These are phyloP conservation scores for Macroramphosus scolopax DNA, from an alignment of 2,797 vertebrate genomes.

Conservation along the genomic window DNA sequence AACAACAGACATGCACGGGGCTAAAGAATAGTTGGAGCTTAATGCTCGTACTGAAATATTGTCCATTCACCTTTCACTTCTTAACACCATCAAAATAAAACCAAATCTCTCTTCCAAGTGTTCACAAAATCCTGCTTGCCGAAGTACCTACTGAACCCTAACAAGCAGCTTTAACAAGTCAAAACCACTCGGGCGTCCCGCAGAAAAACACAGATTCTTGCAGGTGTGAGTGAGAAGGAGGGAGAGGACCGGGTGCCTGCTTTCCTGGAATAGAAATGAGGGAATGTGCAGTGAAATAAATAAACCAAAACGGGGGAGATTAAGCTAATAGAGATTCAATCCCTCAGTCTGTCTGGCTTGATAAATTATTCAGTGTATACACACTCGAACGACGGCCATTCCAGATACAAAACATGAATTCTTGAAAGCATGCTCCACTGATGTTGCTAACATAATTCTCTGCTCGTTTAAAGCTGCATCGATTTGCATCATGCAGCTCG, in stretches of 20 bases:
- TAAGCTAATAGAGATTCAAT: conserved; percentile 83
- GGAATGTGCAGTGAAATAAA: conserved; percentile 74
- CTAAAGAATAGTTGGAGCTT: conserved; percentile 13
- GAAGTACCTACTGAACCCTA: conserved; percentile 49
- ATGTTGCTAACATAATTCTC: conserved; percentile 77
- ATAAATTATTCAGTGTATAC: conserved; percentile 83
- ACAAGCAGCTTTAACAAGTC: conserved; percentile 63
- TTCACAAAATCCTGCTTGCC: conserved; percentile 52
- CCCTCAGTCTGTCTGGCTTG: conserved; percentile 75
- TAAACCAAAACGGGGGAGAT: conserved; percentile 79
- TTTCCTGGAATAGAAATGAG: conserved; percentile 68
- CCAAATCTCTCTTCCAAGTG: conserved; percentile 44
- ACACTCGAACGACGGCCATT: conserved; percentile 72
- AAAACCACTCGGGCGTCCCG: conserved; percentile 55
- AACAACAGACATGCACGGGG: conserved; percentile 12
- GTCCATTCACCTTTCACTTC: conserved; percentile 49
- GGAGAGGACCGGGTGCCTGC: conserved; percentile 41
- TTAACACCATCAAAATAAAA: conserved; percentile 55
- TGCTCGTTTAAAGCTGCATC: conserved; percentile 73
- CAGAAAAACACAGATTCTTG: conserved; percentile 57
- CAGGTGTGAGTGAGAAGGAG: conserved; percentile 53
- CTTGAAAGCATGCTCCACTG: conserved; percentile 74
- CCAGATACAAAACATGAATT: conserved; percentile 80
- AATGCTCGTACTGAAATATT: conserved; percentile 20
- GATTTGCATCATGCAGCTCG: conserved; percentile 68